These are phyloP conservation scores for Porites rus DNA, from an alignment of 92 coral and sea anemone species.

Conservation along the genomic window DNA sequence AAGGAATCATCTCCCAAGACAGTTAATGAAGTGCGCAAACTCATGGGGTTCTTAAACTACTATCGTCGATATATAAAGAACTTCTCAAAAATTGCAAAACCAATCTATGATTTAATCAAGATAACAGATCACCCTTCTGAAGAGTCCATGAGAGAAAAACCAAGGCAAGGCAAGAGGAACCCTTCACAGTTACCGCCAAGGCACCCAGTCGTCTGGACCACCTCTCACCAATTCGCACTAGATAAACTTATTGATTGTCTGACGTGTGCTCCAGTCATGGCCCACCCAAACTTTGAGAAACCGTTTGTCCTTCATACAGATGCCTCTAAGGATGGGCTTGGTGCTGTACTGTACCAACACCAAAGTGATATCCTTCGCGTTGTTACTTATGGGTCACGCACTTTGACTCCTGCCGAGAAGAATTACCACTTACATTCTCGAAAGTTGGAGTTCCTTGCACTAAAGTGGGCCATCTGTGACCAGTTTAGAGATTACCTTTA, in stretches of 20 bases:
- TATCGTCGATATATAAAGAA: slow-evolving; percentile 57
- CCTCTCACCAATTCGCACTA: slow-evolving; percentile 40
- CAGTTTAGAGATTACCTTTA: slow-evolving; percentile 55
- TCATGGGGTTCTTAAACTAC: slow-evolving; percentile 62
- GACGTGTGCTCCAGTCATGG: slow-evolving; percentile 53
- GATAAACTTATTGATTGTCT: slow-evolving; percentile 39
- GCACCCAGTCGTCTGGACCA: slow-evolving; percentile 51
- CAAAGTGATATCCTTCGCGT: slow-evolving; percentile 22
- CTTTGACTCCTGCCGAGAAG: slow-evolving; percentile 29
- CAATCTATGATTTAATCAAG: slow-evolving; percentile 57
- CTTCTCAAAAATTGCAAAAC: slow-evolving; percentile 45
- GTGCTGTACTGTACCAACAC: slow-evolving; percentile 44
- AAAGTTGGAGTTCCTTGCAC: slow-evolving; percentile 36
- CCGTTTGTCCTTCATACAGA: slow-evolving; percentile 43
- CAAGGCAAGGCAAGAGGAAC: slow-evolving; percentile 26
- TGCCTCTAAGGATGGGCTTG: slow-evolving; percentile 52
- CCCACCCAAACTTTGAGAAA: slow-evolving; percentile 42
- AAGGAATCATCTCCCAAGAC: slow-evolving; percentile 66
- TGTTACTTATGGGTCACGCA: slow-evolving; percentile 45
- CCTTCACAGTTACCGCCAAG: slow-evolving; percentile 36
- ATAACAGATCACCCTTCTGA: slow-evolving; percentile 6
- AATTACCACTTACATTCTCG: slow-evolving; percentile 53
- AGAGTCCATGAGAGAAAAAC: not conserved
- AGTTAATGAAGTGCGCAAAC: slow-evolving; percentile 62
- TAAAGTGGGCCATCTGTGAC: slow-evolving; percentile 47